Base-by-base conservation (phyloP, 2,113 vertebrate species). In the Balaenoptera acutorostrata region DNA sequence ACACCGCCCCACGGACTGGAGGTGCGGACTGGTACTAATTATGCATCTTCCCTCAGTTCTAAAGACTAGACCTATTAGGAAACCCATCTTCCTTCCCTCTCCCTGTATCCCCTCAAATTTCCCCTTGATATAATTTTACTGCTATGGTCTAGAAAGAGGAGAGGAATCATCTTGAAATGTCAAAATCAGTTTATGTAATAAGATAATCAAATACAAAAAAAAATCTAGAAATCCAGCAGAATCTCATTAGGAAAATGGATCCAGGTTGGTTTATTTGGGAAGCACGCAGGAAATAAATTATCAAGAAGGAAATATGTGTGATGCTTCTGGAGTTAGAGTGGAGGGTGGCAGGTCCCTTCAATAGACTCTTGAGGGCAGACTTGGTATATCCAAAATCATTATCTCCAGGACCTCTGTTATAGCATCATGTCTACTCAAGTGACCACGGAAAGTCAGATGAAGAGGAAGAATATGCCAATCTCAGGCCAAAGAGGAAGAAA, bases 281-380 rank as follows among this genome's bases (percentile, higher is more conserved):
- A 27, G 18, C 3, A 9, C 78, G 33, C 6, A 1, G 21, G 63
- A 78, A 68, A 77, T 55, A 68, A 75, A 33, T 36, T 0, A 15
- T 52, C 44, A 2, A 1, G 9, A 33, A 93, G 77, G 61, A 93
- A 74, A 81, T 33, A 8, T 0, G 14, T 8, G 61, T 1, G 39
- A 31, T 36, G 55, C 27, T 77, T 46, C 57, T 49, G 85, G 46
- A 21, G 36, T 20, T 9, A 6, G 63, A 31, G 33, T 39, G 8
- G 11, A 10, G 3, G 23, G 46, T 17, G 8, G 20, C 2, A 4
- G 17, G 5, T 15, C n/a, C 6, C 33, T 49, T 17, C 39, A 89
- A 63, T 2, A 39, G 2, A 33, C 3, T 2, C 36, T 57, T 1
- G 31, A n/a, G 52, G n/a, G 41, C 0, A 8, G 49, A 25, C 10